A percentile compares a stretch with the other conserved stretches of the same genome.
Evolutionary conservation across 2,797 vertebrate genomes (phyloP).

Genomic region (Arrhamphus sclerolepis): DNA sequence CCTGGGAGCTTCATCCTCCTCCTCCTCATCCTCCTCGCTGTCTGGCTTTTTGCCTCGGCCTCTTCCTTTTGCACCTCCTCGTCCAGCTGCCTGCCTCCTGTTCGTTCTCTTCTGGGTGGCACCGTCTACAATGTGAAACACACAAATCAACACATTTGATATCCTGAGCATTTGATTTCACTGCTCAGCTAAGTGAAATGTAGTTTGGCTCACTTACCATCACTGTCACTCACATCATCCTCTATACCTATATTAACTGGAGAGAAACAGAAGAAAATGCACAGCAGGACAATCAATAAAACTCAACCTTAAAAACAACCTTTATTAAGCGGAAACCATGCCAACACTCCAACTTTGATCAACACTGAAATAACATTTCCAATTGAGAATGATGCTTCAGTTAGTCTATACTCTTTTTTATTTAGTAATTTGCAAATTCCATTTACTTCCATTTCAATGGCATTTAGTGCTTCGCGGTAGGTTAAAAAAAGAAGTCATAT

Average conservation of each 20-base stretch:
- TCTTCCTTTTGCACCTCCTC: slow-evolving; percentile 56
- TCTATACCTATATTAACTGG: slow-evolving; percentile 88
- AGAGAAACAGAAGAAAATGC: slow-evolving; percentile 2
- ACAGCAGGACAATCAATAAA: background rate
- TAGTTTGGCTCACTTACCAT: slow-evolving; percentile 79
- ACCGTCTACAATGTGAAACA: slow-evolving; percentile 33
- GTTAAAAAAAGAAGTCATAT: too few species aligned
- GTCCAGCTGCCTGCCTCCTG: slow-evolving; percentile 61
- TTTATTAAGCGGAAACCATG: background rate
- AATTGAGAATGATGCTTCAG: too few species aligned
- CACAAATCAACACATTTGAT: background rate
- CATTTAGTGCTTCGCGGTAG: too few species aligned
- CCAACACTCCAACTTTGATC: too few species aligned
- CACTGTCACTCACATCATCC: slow-evolving; percentile 79
- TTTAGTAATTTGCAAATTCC: too few species aligned
- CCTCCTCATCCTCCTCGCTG: slow-evolving; percentile 74
- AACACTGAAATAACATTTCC: too few species aligned
- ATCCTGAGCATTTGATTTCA: background rate
- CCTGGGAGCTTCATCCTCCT: slow-evolving; percentile 67
- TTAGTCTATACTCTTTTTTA: too few species aligned
- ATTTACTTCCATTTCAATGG: too few species aligned
- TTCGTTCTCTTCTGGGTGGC: slow-evolving; percentile 39
- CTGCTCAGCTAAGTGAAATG: background rate
- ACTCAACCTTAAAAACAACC: background rate
- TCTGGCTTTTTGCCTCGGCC: slow-evolving; percentile 64